phyloP scores from a whole-genome alignment of 2,113 vertebrate genomes.

The Aix galericulata region DNA sequence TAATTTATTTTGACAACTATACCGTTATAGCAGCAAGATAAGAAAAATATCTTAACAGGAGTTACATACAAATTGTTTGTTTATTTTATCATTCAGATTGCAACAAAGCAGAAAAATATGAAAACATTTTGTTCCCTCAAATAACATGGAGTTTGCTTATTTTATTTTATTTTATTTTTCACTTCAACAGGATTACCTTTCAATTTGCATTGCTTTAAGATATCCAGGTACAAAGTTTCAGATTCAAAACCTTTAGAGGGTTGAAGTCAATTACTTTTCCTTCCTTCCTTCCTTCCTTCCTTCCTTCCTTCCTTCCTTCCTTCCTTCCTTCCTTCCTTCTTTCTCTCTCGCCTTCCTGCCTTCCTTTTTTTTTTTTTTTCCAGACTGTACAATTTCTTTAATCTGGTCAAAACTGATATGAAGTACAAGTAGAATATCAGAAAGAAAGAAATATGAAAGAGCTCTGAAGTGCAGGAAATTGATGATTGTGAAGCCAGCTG shows the following conservation, averaged over 20 bases:
- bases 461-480: neutral
- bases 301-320: neutral
- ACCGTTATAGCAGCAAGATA: neutral
- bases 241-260: neutral
- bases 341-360: no score
- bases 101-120: neutral
- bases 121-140: neutral
- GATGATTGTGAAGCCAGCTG: neutral
- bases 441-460: neutral
- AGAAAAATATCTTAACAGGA: neutral
- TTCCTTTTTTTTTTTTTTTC: neutral
- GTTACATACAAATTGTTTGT: neutral
- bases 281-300: neutral
- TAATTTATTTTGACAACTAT: slow-evolving; percentile 39
- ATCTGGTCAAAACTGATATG: neutral
- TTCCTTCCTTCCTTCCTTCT: no score
- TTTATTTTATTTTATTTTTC: neutral
- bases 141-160: neutral
- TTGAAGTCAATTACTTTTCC: neutral
- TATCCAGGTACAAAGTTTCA: neutral
- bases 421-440: neutral
- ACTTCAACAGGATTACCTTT: neutral
- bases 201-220: neutral
- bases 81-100: neutral
- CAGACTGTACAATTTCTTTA: neutral